These are phyloP conservation scores for Beris morrisii DNA, from an alignment of 2,888 invertebrate genomes.

Conservation along the genomic window DNA sequence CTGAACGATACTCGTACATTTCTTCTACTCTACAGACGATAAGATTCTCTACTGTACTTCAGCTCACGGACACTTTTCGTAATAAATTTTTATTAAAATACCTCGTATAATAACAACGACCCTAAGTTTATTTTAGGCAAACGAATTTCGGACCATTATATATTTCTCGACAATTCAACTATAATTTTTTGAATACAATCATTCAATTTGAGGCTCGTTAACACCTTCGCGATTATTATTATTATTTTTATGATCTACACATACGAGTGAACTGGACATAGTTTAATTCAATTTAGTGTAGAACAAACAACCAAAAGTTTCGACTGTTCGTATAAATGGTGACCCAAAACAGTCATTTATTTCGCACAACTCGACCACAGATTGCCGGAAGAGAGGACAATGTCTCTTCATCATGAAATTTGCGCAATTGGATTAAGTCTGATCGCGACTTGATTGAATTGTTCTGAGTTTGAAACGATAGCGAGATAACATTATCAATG, in stretches of 20 bases:
- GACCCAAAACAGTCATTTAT: background rate
- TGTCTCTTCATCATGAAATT: background rate
- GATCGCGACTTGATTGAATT: background rate
- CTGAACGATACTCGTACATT: no score
- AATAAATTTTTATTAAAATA: conserved; percentile 8
- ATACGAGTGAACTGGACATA: no score
- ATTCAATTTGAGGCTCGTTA: conserved; percentile 10
- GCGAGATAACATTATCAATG: no score
- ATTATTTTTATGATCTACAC: background rate
- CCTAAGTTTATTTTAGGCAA: background rate
- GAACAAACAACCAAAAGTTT: no score
- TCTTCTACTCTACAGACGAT: no score
- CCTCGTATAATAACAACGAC: conserved; percentile 1
- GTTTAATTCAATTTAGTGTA: no score
- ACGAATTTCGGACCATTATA: background rate
- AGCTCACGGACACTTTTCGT: background rate
- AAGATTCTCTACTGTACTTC: no score
- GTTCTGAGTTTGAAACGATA: no score
- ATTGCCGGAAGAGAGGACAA: conserved; percentile 12
- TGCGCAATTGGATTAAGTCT: conserved; percentile 8
- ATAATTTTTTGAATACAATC: conserved; percentile 7
- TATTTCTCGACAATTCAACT: background rate
- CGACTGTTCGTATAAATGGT: no score
- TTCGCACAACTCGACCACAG: background rate
- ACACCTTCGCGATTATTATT: conserved; percentile 16